These are phyloP conservation scores for Onchidella celtica DNA, from an alignment of 2,888 invertebrate genomes.

Conservation along the genomic window DNA sequence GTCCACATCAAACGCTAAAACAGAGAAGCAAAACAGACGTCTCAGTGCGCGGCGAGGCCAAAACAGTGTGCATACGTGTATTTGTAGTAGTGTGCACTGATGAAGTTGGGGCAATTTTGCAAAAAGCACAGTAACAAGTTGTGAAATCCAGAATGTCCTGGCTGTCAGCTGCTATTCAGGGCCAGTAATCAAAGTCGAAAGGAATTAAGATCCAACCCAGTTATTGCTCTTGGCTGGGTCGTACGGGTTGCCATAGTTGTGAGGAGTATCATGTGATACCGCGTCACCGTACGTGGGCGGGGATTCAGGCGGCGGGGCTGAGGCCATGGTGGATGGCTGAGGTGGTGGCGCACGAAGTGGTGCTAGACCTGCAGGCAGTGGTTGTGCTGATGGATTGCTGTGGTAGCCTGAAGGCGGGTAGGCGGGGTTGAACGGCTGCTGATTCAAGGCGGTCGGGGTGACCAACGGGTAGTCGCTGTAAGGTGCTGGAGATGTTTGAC, in stretches of 20 bases:
- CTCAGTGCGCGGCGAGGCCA: no score
- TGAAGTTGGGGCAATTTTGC: no score
- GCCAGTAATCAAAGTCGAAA: no score
- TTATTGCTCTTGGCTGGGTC: neutral
- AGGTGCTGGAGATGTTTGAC: neutral
- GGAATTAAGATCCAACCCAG: neutral
- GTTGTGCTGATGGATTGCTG: neutral
- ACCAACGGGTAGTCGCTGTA: neutral
- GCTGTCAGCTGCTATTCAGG: no score
- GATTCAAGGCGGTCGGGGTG: neutral
- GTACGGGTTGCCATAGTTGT: neutral
- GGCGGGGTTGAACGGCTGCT: neutral
- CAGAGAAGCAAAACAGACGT: no score
- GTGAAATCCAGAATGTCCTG: no score
- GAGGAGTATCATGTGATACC: neutral
- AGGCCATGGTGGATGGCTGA: neutral
- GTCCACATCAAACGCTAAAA: no score
- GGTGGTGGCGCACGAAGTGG: neutral
- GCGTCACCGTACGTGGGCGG: neutral
- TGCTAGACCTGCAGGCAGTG: neutral
- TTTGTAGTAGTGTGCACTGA: no score
- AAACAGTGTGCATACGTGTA: no score
- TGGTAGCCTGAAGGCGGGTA: neutral
- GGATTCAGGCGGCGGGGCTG: neutral
- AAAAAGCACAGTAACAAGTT: no score